Evolutionary conservation across 2,113 vertebrate genomes (phyloP), one percentile per base, ranked within the genome.

Genomic region (Tachysurus vachellii): DNA sequence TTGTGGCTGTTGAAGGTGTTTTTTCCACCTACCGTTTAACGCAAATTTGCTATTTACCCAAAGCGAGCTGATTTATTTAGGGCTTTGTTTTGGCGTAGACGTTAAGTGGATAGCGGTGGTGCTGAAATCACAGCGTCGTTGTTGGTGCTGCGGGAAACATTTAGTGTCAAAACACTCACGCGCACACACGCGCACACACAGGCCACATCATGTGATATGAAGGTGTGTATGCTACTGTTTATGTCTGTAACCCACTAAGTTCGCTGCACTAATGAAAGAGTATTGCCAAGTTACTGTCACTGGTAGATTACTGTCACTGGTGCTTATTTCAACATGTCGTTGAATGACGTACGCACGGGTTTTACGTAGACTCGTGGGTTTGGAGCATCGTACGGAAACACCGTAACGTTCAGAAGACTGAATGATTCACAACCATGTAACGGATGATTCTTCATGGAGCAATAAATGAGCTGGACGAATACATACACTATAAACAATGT

Each of bases 291-390:
- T 36, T 54, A 66, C 59, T 57, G 80, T 61, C 26, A 68, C 77
- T 26, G 86, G 66, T 84, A 75, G 47, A 91, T 92, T 95, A 36
- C 36, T 36, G 36, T 36, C 36, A 36, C 36, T 36, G 36, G 93
- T 94, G 93, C 92, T 94, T 94, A 95, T 93, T 92, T 79, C 83
- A 83, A 91, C 88, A 86, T 89, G 88, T 93, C 93, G 87, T 90
- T 44, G 56, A 57, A 84, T 36, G 66, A 85, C 77, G 82, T 64
- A 80, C 26, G 68, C 44, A 54, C 50, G 50, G 11, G 3, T 42
- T 70, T 36, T 68, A 80, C 85, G 76, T 80, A 80, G 61, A 28
- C 50, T 47, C 13, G 61, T n/a, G 50, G 36, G n/a, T 68, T 70
- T 3, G 19, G 75, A 44, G 50, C 44, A 36, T 79, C 50, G 10